These are phyloP conservation scores for Rhombomys opimus DNA, from an alignment of 2,113 vertebrate genomes.

Conservation along the genomic window DNA sequence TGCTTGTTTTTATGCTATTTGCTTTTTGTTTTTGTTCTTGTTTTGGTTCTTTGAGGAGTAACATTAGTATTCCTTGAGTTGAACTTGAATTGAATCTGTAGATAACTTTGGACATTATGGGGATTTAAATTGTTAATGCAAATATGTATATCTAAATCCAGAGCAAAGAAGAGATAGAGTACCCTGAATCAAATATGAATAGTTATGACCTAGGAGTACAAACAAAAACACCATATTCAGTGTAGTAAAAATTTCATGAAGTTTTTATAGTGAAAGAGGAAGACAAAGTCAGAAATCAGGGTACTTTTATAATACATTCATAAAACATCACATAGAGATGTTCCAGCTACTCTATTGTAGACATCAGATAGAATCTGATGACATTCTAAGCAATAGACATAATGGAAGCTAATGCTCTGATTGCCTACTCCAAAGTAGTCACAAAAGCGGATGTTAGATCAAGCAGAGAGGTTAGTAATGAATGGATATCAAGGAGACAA, in stretches of 20 bases:
- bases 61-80: not conserved
- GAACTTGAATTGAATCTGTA: not conserved
- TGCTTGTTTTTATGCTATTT: no score
- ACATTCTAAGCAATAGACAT: not conserved
- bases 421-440: not conserved
- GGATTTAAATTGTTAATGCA: not conserved
- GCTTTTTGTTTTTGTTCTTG: no score
- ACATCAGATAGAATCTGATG: not conserved
- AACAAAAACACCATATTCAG: no score
- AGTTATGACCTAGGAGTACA: no score
- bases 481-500: not conserved
- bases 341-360: not conserved
- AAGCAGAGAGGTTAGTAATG: not conserved
- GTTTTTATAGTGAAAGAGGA: not conserved
- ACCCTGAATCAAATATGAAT: no score
- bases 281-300: not conserved
- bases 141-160: not conserved
- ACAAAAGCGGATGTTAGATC: not conserved
- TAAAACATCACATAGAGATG: not conserved
- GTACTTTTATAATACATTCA: not conserved
- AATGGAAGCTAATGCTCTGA: not conserved
- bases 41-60: not conserved
- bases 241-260: no score
- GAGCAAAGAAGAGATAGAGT: not conserved
- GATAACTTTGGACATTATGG: not conserved